These are phyloP conservation scores for Acrobeloides nanus DNA, from an alignment of 2,888 invertebrate genomes.

Conservation along the genomic window DNA sequence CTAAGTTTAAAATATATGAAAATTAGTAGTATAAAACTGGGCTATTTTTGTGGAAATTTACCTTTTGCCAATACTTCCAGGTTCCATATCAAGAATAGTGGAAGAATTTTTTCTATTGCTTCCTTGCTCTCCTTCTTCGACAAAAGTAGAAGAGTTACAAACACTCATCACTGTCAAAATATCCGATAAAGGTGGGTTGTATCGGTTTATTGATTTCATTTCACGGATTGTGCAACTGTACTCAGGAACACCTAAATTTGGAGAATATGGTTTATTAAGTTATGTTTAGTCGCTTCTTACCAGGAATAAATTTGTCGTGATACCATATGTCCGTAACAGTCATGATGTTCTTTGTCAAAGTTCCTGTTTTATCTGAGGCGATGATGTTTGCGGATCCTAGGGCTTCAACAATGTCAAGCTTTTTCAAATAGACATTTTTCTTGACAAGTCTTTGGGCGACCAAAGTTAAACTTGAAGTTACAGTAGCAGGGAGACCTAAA, in stretches of 20 bases:
- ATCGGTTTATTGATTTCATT: background rate
- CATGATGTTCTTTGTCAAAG: constrained; percentile 31
- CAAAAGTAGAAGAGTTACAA: constrained; percentile 10
- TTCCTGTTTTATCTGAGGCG: constrained; percentile 33
- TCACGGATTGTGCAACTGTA: background rate
- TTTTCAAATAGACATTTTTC: constrained; percentile 25
- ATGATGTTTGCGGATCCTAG: constrained; percentile 25
- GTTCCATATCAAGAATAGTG: background rate
- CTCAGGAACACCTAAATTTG: background rate
- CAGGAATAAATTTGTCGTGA: no score
- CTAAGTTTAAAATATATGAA: no score
- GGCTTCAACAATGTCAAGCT: constrained; percentile 23
- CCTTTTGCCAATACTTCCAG: no score
- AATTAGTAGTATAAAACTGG: no score
- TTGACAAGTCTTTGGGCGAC: constrained; percentile 21
- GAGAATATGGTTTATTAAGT: no score
- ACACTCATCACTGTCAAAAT: constrained; percentile 11
- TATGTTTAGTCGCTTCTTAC: no score
- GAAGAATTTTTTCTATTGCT: no score
- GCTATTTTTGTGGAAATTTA: no score
- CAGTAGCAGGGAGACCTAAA: constrained; percentile 23
- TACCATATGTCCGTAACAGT: constrained; percentile 31
- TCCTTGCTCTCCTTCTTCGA: no score
- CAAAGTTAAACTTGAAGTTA: constrained; percentile 22
- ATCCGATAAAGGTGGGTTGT: background rate